Evolutionary conservation across 2,113 vertebrate species (phyloP), one percentile per base, ranked within the genome.

Genomic region (Zootoca vivipara): DNA sequence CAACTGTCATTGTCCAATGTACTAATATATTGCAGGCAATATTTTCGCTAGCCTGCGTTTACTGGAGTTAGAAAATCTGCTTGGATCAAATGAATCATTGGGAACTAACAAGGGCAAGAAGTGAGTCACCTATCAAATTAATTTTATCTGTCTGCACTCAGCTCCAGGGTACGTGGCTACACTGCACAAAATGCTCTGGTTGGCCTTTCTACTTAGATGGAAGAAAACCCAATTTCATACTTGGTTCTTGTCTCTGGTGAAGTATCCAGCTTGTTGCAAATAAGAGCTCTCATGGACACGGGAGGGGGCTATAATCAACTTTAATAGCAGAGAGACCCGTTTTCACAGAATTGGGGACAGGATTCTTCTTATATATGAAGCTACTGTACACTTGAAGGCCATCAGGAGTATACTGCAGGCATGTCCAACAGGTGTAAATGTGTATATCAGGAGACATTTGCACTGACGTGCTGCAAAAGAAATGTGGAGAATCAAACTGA

Each of bases 41-140:
- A 38, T 2, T 91, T 93, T 72, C 82, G 73, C 75, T 64, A 12
- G 69, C 80, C 5, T 13, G 1, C 85, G 78, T 70, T 88, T 88
- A 90, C 83, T 46, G 87, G 69, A 75, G 0, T 92, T 86, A 72
- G 67, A 92, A 91, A 89, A 86, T 69, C 79, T 89, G 78, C 79
- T 91, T 89, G 35, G 89, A 82, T 33, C 79, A 91, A 79, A 73
- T 89, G 92, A 94, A 89, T 92, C 90, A 92, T 85, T 89, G 85
- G 38, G 81, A 93, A 70, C 89, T 93, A 87, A 86, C 35, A 84
- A 93, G 90, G 90, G 87, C 85, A 90, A 92, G 30, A 2, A 30
- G 78, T 64, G 81, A 88, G 28, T 89, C 35, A 6, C 88, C 88
- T 91, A 89, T 91, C 87, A 90, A 89, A 94, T 88, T 91, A 92